Evolutionary conservation across 2,888 invertebrate genomes (phyloP), one percentile per base, ranked within the genome.

Genomic region (Beris chalybata): DNA sequence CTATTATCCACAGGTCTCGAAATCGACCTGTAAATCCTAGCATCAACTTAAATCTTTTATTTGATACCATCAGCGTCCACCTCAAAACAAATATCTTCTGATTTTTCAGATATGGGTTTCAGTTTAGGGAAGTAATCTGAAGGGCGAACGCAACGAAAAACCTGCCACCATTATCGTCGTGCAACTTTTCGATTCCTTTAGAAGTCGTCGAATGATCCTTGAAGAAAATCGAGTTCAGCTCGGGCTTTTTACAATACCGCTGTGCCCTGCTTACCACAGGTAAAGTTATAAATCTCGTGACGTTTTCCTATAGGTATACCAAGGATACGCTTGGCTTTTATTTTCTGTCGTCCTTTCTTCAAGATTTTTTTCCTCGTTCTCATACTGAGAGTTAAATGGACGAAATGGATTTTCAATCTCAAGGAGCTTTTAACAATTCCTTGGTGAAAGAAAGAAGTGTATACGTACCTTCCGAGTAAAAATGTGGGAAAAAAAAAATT

Each of bases 341-440:
- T 32, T 54, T 12, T 12, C 31, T 43, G 15, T 43, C 30, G 22
- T 54, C 44, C 44, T 57, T 44, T 29, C 11, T 44, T 6, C 12
- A 2, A 22, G 4, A 43, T 9, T 57, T 57, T 44, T 44, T 44
- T 48, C 29, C 31, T 13, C 48, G 47, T n/a, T 30, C 12, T 59
- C 30, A 11, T 47, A 47, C 11, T n/a, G 48, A 22, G 54, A 54
- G 48, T 59, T 59, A 59, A 59, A 59, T 59, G 58, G 47, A 59
- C 58, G 58, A 59, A 59, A 59, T 48, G 58, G 58, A 59, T 59
- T 59, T 59, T 59, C 58, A 48, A 48, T 59, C 47, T 59, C 47
- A 59, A 59, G 44, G 58, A 59, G 58, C 58, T 59, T 58, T 59
- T 59, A 47, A 29, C 29, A 45, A 22, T 29, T 59, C 58, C 48